These are phyloP conservation scores for Pseudomyrmex concolor DNA, from an alignment of 1,140 invertebrate species.

Conservation along the genomic window DNA sequence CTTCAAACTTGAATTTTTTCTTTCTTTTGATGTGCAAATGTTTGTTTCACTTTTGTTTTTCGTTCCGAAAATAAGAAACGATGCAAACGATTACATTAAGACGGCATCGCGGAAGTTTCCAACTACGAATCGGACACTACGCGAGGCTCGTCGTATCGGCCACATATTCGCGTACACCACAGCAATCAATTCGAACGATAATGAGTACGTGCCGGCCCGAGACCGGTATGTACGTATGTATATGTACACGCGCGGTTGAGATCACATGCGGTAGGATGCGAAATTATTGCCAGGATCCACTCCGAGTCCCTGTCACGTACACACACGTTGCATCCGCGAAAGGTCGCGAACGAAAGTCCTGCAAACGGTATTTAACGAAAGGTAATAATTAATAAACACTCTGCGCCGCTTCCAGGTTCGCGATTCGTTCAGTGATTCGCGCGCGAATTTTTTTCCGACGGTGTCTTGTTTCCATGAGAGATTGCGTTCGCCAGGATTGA, in stretches of 20 bases:
- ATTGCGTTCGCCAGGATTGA: no score
- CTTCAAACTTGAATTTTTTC: no score
- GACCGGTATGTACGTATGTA: background rate
- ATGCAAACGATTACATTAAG: background rate
- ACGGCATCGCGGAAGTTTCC: slow-evolving; percentile 32
- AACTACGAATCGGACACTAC: background rate
- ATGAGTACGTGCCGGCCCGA: slow-evolving; percentile 48
- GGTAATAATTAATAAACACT: slow-evolving; percentile 61
- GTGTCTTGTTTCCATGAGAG: no score
- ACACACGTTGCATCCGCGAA: slow-evolving; percentile 54
- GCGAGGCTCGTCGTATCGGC: slow-evolving; percentile 10
- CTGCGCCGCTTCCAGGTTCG: slow-evolving; percentile 56
- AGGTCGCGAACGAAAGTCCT: slow-evolving; percentile 60
- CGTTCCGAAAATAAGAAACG: background rate
- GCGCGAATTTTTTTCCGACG: background rate
- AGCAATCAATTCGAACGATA: slow-evolving; percentile 61
- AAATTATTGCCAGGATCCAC: slow-evolving; percentile 64
- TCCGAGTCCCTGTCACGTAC: slow-evolving; percentile 58
- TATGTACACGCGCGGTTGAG: slow-evolving; percentile 1
- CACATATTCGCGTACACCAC: slow-evolving; percentile 12
- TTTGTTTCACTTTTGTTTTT: no score
- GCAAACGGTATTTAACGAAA: slow-evolving; percentile 66
- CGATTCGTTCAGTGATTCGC: slow-evolving; percentile 18
- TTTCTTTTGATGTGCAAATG: background rate
- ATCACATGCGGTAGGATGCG: slow-evolving; percentile 28